Conservation (phyloP, 2,797 vertebrate genomes). For the Brachymystax lenok region DNA sequence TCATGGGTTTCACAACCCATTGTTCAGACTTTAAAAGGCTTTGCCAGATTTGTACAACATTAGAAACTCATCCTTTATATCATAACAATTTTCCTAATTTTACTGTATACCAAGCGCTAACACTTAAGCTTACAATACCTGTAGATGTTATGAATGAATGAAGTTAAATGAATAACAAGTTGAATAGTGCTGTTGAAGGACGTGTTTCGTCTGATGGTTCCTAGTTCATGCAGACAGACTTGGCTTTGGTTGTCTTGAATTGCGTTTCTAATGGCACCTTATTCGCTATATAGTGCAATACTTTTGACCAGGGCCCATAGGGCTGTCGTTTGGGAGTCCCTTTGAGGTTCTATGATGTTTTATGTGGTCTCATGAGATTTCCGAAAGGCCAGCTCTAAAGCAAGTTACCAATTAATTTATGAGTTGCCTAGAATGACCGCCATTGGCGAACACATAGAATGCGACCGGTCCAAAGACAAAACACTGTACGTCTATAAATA, state of each 20-base stretch:
- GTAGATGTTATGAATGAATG: background rate
- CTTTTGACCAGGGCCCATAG: background rate
- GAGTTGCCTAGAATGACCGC: background rate
- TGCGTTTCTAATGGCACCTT: background rate
- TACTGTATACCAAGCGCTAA: too few species aligned
- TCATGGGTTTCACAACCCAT: background rate
- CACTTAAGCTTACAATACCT: background rate
- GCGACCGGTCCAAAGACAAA: background rate
- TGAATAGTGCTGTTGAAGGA: too few species aligned
- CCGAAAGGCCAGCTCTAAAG: background rate
- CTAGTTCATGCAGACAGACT: too few species aligned
- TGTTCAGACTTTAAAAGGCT: background rate
- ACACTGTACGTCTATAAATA: constrained; percentile 53
- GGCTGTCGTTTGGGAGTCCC: background rate
- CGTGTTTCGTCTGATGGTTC: too few species aligned
- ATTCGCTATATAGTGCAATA: background rate
- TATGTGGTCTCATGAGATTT: background rate
- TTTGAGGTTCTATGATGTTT: background rate
- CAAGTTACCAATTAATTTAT: background rate
- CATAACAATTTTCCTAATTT: background rate
- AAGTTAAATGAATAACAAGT: too few species aligned
- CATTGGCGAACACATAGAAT: background rate
- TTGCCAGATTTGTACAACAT: background rate
- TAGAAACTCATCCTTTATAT: background rate
- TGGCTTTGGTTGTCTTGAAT: background rate